Percentiles rank a stretch among this genome's conserved stretches.
phyloP scores from a whole-genome alignment of 2,113 vertebrate genomes.

The Pachycephala philippinensis region DNA sequence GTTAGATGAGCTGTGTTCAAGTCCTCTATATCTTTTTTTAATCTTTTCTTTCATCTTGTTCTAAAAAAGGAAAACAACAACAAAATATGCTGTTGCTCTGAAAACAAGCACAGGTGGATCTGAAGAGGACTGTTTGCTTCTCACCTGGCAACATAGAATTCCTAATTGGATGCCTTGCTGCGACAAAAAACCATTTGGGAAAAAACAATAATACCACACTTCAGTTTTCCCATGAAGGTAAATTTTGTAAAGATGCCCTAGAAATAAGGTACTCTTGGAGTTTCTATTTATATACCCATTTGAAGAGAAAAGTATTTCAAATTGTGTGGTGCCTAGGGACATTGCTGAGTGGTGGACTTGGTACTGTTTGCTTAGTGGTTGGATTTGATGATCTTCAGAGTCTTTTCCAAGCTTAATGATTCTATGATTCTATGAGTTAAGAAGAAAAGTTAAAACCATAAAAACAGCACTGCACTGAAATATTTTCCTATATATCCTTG shows the following conservation, averaged over 20 bases:
- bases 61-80: background rate
- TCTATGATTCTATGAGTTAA: background rate
- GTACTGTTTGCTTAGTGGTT: background rate
- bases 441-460: background rate
- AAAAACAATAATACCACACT: background rate
- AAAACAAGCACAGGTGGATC: background rate
- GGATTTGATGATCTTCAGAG: background rate
- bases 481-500: background rate
- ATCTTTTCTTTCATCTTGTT: background rate
- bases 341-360: background rate
- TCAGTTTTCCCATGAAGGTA: background rate
- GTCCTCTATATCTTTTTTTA: background rate
- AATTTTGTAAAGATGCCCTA: background rate
- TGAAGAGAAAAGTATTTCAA: background rate
- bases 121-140: conserved; percentile 18
- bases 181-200: background rate
- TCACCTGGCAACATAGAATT: conserved; percentile 1
- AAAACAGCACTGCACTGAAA: background rate
- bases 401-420: background rate
- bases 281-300: background rate
- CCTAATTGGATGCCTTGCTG: conserved; percentile 5
- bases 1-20: background rate
- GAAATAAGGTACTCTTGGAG: background rate
- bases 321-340: background rate
- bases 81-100: background rate